phyloP scores from a whole-genome alignment of 2,797 vertebrate genomes.

The Enteromius anoplus region DNA sequence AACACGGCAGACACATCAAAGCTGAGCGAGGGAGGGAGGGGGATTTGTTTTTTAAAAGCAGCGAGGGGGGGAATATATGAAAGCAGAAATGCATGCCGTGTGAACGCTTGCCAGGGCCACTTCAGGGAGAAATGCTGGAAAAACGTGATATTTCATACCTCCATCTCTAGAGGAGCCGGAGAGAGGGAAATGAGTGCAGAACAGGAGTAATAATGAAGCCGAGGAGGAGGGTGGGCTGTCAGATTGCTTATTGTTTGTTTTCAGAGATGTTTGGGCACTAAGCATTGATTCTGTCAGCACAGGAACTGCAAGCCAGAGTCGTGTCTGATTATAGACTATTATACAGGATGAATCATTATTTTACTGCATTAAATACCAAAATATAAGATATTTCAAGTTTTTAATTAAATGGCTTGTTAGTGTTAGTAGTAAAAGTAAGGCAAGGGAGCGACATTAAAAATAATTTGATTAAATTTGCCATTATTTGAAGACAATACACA shows the following conservation, averaged over 20 bases:
- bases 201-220: conserved; percentile 70
- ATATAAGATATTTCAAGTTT: conserved; percentile 12
- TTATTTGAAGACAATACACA: background rate
- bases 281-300: conserved; percentile 51
- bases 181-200: conserved; percentile 55
- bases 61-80: conserved; percentile 69
- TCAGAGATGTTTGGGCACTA: conserved; percentile 69
- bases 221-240: conserved; percentile 60
- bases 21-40: conserved; percentile 50
- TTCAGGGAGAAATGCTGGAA: conserved; percentile 82
- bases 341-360: conserved; percentile 37
- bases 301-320: conserved; percentile 47
- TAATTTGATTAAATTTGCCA: background rate
- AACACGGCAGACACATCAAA: conserved; percentile 81
- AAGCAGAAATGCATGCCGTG: conserved; percentile 76
- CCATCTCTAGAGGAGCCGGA: conserved; percentile 77
- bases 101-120: conserved; percentile 80
- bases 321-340: conserved; percentile 50
- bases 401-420: conserved; percentile 1
- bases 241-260: conserved; percentile 62
- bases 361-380: background rate
- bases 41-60: conserved; percentile 65
- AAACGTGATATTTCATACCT: conserved; percentile 86
- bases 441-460: background rate
- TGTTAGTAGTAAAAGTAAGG: background rate